phyloP scores from a whole-genome alignment of 1,140 invertebrate genomes.

The Manduca sexta region DNA sequence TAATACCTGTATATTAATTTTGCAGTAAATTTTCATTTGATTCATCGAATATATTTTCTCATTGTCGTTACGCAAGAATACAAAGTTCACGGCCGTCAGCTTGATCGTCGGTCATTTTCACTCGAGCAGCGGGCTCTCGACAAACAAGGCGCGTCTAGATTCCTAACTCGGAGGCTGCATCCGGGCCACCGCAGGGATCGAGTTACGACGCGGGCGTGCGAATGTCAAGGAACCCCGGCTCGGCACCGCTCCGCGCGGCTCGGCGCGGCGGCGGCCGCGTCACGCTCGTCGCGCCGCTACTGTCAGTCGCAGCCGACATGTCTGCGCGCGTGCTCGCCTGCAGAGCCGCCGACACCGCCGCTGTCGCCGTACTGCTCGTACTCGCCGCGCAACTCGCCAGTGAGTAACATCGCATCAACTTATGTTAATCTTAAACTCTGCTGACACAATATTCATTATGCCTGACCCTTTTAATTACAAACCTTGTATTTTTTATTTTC shows the following conservation, averaged over 20 bases:
- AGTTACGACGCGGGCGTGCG: slow-evolving; percentile 55
- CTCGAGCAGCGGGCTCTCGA: slow-evolving; percentile 28
- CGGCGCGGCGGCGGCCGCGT: slow-evolving; percentile 16
- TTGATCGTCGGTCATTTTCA: slow-evolving; percentile 35
- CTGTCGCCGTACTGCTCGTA: slow-evolving; percentile 19
- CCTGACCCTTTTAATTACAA: too few species aligned
- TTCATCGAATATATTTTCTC: slow-evolving; percentile 29
- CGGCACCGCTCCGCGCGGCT: slow-evolving; percentile 6
- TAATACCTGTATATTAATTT: slow-evolving; percentile 1
- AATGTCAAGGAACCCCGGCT: slow-evolving; percentile 66
- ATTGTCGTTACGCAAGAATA: slow-evolving; percentile 42
- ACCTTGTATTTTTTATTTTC: too few species aligned
- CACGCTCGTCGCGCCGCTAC: slow-evolving; percentile 16
- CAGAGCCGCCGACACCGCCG: slow-evolving; percentile 54
- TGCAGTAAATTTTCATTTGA: slow-evolving; percentile 15
- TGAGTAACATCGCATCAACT: slow-evolving; percentile 32
- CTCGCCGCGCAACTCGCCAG: slow-evolving; percentile 23
- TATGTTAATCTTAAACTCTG: not conserved
- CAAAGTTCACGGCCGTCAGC: slow-evolving; percentile 51
- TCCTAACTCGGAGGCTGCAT: slow-evolving; percentile 62
- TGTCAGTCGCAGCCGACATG: slow-evolving; percentile 59
- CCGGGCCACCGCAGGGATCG: slow-evolving; percentile 62
- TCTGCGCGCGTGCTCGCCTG: slow-evolving; percentile 52
- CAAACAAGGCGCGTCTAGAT: slow-evolving; percentile 61
- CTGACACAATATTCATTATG: too few species aligned